These are phyloP conservation scores for Branchipolynoe longqiensis DNA, from an alignment of 2,888 invertebrate genomes.

Conservation along the genomic window DNA sequence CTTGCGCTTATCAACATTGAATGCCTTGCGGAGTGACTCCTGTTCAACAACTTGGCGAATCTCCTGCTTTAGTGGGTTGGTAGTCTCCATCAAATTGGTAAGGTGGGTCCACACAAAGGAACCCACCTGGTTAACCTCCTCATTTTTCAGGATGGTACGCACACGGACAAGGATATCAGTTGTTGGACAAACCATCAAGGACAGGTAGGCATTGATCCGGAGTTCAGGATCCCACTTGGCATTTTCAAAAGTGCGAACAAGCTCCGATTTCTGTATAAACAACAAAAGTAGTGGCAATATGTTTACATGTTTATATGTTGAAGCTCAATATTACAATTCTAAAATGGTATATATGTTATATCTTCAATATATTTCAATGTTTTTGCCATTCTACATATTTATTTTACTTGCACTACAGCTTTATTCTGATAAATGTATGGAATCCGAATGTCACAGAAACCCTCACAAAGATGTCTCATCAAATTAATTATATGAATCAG, in stretches of 20 bases:
- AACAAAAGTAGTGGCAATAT: too few species aligned
- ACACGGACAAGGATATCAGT: slow-evolving; percentile 83
- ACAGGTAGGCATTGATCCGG: slow-evolving; percentile 92
- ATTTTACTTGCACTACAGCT: too few species aligned
- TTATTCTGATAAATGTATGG: too few species aligned
- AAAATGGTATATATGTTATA: too few species aligned
- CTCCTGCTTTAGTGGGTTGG: slow-evolving; percentile 91
- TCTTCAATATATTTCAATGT: too few species aligned
- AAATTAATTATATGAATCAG: too few species aligned
- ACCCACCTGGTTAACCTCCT: slow-evolving; percentile 85
- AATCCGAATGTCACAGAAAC: too few species aligned
- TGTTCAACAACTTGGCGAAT: slow-evolving; percentile 92
- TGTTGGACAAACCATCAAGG: slow-evolving; percentile 93
- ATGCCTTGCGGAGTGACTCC: slow-evolving; percentile 89
- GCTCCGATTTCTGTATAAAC: slow-evolving; percentile 69
- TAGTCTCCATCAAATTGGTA: slow-evolving; percentile 92
- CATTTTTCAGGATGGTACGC: slow-evolving; percentile 68
- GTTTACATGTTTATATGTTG: too few species aligned
- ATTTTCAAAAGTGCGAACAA: slow-evolving; percentile 87
- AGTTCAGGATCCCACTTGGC: slow-evolving; percentile 90
- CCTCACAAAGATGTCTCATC: too few species aligned
- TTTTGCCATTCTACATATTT: too few species aligned
- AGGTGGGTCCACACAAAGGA: slow-evolving; percentile 98
- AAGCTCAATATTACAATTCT: too few species aligned
- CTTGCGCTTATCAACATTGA: slow-evolving; percentile 92